phyloP scores from a whole-genome alignment of 2,113 vertebrate species.

The Chloebia gouldiae region DNA sequence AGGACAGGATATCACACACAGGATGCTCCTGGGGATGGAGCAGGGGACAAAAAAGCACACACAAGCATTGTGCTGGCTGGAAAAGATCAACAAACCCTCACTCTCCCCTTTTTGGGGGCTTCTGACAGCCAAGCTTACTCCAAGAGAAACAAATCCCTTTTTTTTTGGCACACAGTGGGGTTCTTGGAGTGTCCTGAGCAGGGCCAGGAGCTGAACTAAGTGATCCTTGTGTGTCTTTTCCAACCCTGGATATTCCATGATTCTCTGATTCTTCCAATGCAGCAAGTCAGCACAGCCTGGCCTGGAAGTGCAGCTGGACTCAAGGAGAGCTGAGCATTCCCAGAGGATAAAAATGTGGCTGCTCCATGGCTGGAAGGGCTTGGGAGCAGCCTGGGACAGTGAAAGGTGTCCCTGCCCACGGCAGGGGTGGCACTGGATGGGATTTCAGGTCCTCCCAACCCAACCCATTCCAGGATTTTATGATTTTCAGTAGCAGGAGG shows the following conservation, averaged over 20 bases:
- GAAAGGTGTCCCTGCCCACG: neutral
- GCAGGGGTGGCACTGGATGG: neutral
- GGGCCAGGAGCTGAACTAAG: neutral
- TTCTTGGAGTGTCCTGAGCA: neutral
- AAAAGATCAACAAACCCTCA: neutral
- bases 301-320: neutral
- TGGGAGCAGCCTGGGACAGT: neutral
- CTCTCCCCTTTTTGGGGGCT: neutral
- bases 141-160: neutral
- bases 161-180: neutral
- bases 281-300: neutral
- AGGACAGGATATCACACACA: constrained; percentile 35
- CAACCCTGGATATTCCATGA: neutral
- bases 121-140: neutral
- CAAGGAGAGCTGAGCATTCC: neutral
- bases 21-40: neutral
- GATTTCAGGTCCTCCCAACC: neutral
- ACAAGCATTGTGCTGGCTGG: neutral
- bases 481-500: neutral
- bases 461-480: neutral
- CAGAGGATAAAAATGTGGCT: neutral
- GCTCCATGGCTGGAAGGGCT: neutral
- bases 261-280: neutral
- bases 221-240: neutral
- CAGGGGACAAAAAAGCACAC: neutral